phyloP scores from a whole-genome alignment of 1,140 invertebrate species.

The Zaprionus camerounensis region DNA sequence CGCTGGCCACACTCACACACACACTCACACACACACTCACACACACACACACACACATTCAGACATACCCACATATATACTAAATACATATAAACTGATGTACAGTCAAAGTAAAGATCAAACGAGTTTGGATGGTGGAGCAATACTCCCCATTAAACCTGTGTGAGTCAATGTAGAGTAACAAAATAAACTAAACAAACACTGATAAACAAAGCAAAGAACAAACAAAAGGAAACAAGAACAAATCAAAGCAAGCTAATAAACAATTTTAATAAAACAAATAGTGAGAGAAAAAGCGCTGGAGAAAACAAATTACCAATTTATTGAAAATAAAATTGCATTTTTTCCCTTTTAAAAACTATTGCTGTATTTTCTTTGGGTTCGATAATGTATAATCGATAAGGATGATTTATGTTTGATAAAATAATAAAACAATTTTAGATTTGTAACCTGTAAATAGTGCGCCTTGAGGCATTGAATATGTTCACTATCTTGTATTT shows the following conservation, averaged over 20 bases:
- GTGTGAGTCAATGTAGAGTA: slow-evolving; percentile 16
- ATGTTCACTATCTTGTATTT: no score
- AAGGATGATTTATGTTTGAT: no score
- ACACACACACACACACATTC: not conserved
- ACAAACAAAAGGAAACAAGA: slow-evolving; percentile 25
- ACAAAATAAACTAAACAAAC: slow-evolving; percentile 15
- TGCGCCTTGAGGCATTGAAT: no score
- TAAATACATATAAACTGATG: slow-evolving; percentile 25
- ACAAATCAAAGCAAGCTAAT: slow-evolving; percentile 26
- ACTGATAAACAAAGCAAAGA: slow-evolving; percentile 5
- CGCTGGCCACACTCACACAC: not conserved
- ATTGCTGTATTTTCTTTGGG: not conserved
- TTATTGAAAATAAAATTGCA: slow-evolving; percentile 71
- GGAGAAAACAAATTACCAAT: slow-evolving; percentile 59
- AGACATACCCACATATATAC: slow-evolving; percentile 14
- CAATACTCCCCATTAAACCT: not conserved
- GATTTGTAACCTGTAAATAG: no score
- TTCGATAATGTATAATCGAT: no score
- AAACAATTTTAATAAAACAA: slow-evolving; percentile 20
- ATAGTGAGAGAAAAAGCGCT: slow-evolving; percentile 9
- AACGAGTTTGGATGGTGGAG: not conserved
- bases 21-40: not conserved
- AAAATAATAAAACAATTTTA: no score
- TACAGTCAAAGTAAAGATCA: slow-evolving; percentile 17
- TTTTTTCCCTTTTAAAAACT: slow-evolving; percentile 73